phyloP scores from a whole-genome alignment of 2,888 invertebrate species.

The Athrips mouffetella region DNA sequence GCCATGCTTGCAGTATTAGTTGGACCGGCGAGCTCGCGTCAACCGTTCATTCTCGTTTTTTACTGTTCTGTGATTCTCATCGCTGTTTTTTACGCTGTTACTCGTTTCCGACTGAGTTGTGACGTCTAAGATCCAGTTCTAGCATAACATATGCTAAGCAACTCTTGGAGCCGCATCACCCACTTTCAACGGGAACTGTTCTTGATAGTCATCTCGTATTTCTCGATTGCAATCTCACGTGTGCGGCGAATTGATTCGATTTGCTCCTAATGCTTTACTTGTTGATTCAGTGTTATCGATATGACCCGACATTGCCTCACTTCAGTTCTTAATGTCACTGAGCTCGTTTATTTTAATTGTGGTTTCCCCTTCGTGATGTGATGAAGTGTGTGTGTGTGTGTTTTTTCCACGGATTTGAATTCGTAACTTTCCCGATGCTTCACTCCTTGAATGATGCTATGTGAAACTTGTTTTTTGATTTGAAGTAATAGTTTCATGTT shows the following conservation, averaged over 20 bases:
- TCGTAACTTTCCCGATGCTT: too few relatives aligned
- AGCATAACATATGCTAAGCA: background rate
- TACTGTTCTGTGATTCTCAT: constrained; percentile 9
- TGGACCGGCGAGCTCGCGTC: constrained; percentile 9
- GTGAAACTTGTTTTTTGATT: too few relatives aligned
- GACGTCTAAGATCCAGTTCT: constrained; percentile 3
- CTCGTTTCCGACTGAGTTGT: background rate
- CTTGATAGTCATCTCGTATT: background rate
- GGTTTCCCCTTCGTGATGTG: background rate
- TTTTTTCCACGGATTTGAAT: background rate
- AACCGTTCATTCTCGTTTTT: constrained; percentile 3
- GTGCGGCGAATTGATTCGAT: background rate
- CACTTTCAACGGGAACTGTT: background rate
- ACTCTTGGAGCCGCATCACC: background rate
- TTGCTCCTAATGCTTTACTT: background rate
- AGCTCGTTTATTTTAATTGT: background rate
- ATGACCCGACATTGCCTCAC: background rate
- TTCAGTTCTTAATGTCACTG: background rate
- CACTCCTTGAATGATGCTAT: too few relatives aligned
- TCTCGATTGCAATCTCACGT: background rate
- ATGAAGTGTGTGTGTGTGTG: background rate
- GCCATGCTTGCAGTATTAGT: constrained; percentile 8
- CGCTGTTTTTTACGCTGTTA: background rate
- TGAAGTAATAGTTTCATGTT: too few relatives aligned
- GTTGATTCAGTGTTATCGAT: constrained; percentile 8